A percentile compares a stretch with the other conserved stretches of the same genome.
Evolutionary conservation across 2,888 invertebrate genomes (phyloP).

Genomic region (Ctenicera cuprea): DNA sequence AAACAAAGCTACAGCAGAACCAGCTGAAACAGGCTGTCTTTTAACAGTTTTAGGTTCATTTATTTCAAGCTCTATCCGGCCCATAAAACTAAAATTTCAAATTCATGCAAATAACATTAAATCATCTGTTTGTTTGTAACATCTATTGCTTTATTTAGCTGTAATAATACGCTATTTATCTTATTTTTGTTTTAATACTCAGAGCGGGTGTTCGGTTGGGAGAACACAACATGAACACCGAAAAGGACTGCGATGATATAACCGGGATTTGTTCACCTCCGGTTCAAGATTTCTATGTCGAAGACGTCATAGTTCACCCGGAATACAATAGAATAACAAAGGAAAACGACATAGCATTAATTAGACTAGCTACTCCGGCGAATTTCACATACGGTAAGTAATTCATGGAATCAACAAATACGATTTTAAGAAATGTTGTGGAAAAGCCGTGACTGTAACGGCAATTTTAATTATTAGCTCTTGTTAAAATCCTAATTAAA

Average conservation of each 20-base stretch:
- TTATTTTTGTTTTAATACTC: slow-evolving; percentile 49
- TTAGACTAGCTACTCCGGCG: slow-evolving; percentile 70
- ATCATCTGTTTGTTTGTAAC: no score
- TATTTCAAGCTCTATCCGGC: no score
- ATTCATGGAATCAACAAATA: background rate
- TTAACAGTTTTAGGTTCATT: no score
- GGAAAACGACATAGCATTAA: slow-evolving; percentile 75
- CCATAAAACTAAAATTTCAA: no score
- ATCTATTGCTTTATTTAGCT: no score
- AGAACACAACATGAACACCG: slow-evolving; percentile 75
- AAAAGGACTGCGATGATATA: slow-evolving; percentile 70
- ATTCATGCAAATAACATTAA: no score
- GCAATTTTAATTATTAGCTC: no score
- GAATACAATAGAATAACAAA: slow-evolving; percentile 73
- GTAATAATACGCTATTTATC: no score
- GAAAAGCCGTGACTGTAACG: no score
- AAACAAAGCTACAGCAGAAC: no score
- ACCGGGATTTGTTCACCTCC: slow-evolving; percentile 67
- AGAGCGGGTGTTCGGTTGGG: slow-evolving; percentile 79
- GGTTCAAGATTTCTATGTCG: slow-evolving; percentile 75
- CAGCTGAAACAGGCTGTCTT: no score
- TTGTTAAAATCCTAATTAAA: background rate
- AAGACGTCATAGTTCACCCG: slow-evolving; percentile 74
- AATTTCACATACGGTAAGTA: slow-evolving; percentile 65
- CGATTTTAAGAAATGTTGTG: no score